Conservation (phyloP, 1,140 invertebrate species). For the Hypothenemus hampei region DNA sequence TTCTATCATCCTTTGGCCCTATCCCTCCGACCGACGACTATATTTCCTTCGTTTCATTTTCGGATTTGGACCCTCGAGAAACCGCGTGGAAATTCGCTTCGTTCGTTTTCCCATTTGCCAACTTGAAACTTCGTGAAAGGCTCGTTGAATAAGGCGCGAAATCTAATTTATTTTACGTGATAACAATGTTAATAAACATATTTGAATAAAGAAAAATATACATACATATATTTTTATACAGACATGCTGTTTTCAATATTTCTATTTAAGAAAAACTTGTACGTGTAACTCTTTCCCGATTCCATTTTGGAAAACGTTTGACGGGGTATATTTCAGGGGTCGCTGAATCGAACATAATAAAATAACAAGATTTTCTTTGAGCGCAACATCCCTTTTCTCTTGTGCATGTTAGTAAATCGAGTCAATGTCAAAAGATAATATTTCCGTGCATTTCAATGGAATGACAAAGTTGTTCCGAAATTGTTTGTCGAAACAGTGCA, state of each 20-base stretch:
- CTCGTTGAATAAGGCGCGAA: background rate
- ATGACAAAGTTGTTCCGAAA: constrained; percentile 11
- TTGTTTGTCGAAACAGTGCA: constrained; percentile 2
- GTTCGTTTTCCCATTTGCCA: constrained; percentile 6
- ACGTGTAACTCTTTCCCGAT: constrained; percentile 5
- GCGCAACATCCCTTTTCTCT: constrained; percentile 8
- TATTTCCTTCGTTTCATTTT: constrained; percentile 8
- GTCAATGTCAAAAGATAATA: constrained; percentile 16
- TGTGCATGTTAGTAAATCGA: constrained; percentile 22
- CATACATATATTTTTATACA: background rate
- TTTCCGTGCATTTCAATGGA: constrained; percentile 13
- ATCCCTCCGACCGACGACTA: background rate
- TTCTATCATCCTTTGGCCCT: constrained; percentile 13
- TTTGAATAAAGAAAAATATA: background rate
- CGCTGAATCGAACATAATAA: constrained; percentile 21
- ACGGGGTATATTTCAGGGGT: constrained; percentile 12
- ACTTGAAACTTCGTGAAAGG: no score
- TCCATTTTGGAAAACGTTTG: constrained; percentile 11
- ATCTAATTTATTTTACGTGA: background rate
- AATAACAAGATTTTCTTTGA: constrained; percentile 24
- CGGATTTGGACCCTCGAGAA: constrained; percentile 15
- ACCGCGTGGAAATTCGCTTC: constrained; percentile 6
- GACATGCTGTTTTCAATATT: background rate
- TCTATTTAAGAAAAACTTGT: no score
- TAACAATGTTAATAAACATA: background rate